Evolutionary conservation across 2,113 vertebrate genomes (phyloP).

Genomic region (Picathartes gymnocephalus): DNA sequence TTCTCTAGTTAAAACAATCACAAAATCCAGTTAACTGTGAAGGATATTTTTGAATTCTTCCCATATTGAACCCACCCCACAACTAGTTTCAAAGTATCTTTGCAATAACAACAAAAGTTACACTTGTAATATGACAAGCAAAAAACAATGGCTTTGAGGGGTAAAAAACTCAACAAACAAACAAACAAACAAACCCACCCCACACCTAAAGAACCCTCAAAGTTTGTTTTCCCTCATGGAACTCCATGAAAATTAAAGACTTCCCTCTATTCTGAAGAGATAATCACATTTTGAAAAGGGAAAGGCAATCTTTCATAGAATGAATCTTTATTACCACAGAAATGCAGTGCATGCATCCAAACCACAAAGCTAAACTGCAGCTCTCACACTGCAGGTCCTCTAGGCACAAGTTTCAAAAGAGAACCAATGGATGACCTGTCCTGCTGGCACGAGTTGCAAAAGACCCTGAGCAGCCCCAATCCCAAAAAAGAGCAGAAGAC

Average conservation of each 20-base stretch:
- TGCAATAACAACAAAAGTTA: neutral
- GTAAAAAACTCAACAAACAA: neutral
- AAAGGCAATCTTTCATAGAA: neutral
- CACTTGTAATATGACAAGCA: neutral
- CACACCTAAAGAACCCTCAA: neutral
- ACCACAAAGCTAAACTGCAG: neutral
- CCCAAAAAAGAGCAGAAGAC: neutral
- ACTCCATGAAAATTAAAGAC: accelerated
- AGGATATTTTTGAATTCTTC: neutral
- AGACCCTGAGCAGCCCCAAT: neutral
- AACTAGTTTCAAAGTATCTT: neutral
- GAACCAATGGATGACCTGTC: neutral
- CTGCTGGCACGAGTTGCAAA: accelerated
- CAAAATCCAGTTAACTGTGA: neutral
- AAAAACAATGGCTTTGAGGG: neutral
- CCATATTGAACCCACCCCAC: too few relatives aligned
- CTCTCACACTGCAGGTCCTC: neutral
- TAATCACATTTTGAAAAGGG: neutral
- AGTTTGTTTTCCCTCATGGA: neutral
- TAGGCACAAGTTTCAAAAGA: neutral
- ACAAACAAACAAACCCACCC: neutral
- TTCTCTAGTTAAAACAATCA: neutral
- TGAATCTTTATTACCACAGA: neutral
- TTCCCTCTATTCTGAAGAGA: neutral
- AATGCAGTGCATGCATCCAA: neutral